phyloP scores from a whole-genome alignment of 2,113 vertebrate species.

The Perca schrenkii region DNA sequence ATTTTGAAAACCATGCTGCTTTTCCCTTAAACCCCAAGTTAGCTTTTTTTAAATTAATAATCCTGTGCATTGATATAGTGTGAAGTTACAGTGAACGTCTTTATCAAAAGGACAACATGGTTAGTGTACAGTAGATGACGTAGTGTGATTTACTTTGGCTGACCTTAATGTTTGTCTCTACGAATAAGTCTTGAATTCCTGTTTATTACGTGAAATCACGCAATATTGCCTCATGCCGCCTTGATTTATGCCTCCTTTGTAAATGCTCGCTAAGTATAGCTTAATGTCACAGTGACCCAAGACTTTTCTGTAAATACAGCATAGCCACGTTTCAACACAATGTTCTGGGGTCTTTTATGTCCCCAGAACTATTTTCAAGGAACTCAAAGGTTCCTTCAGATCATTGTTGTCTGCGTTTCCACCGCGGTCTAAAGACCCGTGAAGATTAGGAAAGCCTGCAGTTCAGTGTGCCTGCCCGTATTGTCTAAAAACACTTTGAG shows the following conservation, averaged over 20 bases:
- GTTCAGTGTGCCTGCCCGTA: too few relatives aligned
- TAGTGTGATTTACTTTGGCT: neutral
- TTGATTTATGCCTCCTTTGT: slow-evolving; percentile 54
- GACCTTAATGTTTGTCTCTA: slow-evolving; percentile 9
- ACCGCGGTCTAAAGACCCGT: too few relatives aligned
- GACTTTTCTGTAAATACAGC: slow-evolving; percentile 14
- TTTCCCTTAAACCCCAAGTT: neutral
- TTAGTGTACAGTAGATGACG: neutral
- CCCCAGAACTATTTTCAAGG: too few relatives aligned
- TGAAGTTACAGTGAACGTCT: neutral
- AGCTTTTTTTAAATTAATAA: neutral
- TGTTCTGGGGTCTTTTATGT: too few relatives aligned
- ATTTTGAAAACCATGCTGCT: neutral
- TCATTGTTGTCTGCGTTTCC: too few relatives aligned
- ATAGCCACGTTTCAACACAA: neutral
- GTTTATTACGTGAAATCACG: slow-evolving; percentile 13
- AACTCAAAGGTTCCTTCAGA: too few relatives aligned
- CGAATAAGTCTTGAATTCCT: slow-evolving; percentile 24
- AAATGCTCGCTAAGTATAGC: slow-evolving; percentile 46
- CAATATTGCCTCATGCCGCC: neutral
- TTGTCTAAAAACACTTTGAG: too few relatives aligned
- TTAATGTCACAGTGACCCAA: slow-evolving; percentile 44
- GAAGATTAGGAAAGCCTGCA: too few relatives aligned
- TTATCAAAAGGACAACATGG: too few relatives aligned
- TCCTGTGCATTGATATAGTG: neutral